Conservation (phyloP, 2,113 vertebrate genomes). For the Crotophaga sulcirostris region DNA sequence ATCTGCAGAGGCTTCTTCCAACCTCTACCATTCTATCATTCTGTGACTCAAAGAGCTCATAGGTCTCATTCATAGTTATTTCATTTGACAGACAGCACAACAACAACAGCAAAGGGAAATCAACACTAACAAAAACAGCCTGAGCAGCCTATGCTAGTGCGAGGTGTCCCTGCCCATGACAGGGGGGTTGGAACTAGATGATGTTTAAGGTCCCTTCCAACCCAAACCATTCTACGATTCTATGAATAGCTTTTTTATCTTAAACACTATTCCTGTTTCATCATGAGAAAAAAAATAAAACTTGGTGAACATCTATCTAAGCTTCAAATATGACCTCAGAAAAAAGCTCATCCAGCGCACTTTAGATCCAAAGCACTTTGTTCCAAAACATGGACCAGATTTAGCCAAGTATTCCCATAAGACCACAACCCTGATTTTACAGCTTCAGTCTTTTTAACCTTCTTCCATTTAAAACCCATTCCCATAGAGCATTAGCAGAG, state of each 20-base stretch:
- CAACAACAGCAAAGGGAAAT: neutral
- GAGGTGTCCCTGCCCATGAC: too few species aligned
- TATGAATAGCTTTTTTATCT: neutral
- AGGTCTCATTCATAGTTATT: neutral
- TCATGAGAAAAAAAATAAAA: neutral
- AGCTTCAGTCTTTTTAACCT: neutral
- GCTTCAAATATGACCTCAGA: neutral
- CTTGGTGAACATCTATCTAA: neutral
- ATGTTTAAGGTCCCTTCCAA: too few species aligned
- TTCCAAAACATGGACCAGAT: neutral
- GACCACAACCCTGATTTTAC: neutral
- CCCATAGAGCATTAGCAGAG: neutral
- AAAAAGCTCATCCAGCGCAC: neutral
- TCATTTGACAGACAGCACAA: neutral
- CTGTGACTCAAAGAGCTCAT: neutral
- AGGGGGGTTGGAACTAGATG: too few species aligned
- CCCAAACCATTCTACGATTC: too few species aligned
- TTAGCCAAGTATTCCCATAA: neutral
- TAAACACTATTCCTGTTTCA: neutral
- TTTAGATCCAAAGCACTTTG: neutral
- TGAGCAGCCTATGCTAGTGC: too few species aligned
- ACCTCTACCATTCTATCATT: neutral
- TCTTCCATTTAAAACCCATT: neutral
- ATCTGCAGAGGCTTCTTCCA: neutral
- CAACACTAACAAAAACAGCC: neutral